Evolutionary conservation across 1,140 invertebrate genomes (phyloP).

Genomic region (Coenobita brevimanus): DNA sequence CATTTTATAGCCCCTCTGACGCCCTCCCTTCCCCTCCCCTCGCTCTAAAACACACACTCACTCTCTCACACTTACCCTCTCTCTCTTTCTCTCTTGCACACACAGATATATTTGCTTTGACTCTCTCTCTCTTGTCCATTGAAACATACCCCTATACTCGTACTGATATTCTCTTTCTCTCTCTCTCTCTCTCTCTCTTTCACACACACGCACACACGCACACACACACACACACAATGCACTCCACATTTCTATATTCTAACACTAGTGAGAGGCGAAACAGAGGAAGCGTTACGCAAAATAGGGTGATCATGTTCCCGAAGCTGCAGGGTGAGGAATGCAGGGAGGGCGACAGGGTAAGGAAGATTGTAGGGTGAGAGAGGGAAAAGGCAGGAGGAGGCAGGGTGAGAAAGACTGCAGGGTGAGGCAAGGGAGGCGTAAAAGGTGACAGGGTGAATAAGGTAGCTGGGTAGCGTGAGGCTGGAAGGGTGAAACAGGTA

Average conservation of each 20-base stretch:
- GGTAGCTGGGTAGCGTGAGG: background rate
- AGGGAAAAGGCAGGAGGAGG: background rate
- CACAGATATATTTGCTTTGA: background rate
- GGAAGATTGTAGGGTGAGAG: background rate
- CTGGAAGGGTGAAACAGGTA: background rate
- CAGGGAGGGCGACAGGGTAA: background rate
- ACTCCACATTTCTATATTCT: background rate
- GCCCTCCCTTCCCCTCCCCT: background rate
- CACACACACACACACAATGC: background rate
- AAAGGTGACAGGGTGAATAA: background rate
- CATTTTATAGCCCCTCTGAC: constrained; percentile 50
- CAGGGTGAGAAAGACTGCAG: background rate
- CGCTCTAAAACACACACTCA: background rate
- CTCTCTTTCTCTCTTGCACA: background rate
- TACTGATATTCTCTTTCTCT: background rate
- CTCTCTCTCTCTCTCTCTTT: background rate
- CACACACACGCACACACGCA: no score
- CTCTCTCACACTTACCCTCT: background rate
- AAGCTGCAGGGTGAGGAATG: no score
- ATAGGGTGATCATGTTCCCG: no score
- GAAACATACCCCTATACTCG: background rate
- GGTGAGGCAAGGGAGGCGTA: background rate
- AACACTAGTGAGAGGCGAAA: background rate
- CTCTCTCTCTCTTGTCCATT: no score
- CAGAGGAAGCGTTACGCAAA: background rate